Evolutionary conservation across 2,113 vertebrate species (phyloP).

Genomic region (Pelecanoides urinatrix): DNA sequence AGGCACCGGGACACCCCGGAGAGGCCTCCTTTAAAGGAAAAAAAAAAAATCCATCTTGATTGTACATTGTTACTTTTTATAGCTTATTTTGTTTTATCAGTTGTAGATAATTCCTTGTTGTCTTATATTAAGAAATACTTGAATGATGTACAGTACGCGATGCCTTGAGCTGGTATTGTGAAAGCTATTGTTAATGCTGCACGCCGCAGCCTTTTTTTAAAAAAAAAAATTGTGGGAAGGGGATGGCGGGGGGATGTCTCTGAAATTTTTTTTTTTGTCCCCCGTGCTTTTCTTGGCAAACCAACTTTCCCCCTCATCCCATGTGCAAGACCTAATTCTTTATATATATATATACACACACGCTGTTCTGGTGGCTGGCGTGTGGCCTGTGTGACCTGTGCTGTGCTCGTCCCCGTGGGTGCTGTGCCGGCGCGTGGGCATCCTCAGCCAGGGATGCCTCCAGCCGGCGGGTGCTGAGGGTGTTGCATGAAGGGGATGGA

Average conservation of each 20-base stretch:
- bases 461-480: neutral
- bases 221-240: neutral
- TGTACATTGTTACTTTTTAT: conserved; percentile 43
- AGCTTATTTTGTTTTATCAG: conserved; percentile 31
- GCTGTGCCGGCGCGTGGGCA: neutral
- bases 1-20: neutral
- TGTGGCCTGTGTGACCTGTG: no score
- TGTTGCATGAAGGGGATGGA: neutral
- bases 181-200: conserved; percentile 7
- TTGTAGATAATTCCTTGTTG: conserved; percentile 62
- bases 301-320: neutral
- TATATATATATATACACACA: neutral
- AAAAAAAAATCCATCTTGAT: conserved; percentile 30
- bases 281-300: neutral
- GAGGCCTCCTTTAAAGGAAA: neutral
- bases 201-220: neutral
- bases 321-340: accelerated
- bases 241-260: neutral
- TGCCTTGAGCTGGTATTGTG: conserved; percentile 48
- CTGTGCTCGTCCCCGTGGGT: no score
- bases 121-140: conserved; percentile 73
- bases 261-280: neutral
- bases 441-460: accelerated
- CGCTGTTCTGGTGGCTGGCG: neutral
- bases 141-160: conserved; percentile 56